Conservation (phyloP, 2,113 vertebrate species). For the Archocentrus centrarchus region DNA sequence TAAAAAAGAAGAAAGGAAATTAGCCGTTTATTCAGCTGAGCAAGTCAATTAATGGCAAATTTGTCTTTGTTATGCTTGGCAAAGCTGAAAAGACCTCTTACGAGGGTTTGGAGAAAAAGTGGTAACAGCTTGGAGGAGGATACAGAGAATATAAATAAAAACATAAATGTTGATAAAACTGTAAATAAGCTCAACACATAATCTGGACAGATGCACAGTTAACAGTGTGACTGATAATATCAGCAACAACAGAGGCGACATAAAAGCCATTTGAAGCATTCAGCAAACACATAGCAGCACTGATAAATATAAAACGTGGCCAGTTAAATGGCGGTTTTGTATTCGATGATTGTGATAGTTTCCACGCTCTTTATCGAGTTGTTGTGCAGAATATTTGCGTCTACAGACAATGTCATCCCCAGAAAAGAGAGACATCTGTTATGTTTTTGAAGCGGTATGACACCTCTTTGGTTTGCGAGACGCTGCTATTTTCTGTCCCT, state of each 20-base stretch:
- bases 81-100: slow-evolving; percentile 16
- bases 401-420: background rate
- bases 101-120: background rate
- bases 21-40: background rate
- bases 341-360: slow-evolving; percentile 3
- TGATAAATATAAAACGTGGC: slow-evolving; percentile 11
- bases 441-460: background rate
- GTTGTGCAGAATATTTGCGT: slow-evolving; percentile 4
- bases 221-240: slow-evolving; percentile 31
- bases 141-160: background rate
- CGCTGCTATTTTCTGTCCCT: background rate
- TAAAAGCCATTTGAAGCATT: slow-evolving; percentile 9
- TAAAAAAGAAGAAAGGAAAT: slow-evolving; percentile 4
- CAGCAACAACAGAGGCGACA: slow-evolving; percentile 5
- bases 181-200: background rate
- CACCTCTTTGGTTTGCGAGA: slow-evolving; percentile 13
- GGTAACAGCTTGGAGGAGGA: slow-evolving; percentile 16
- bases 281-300: slow-evolving; percentile 3
- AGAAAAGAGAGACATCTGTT: slow-evolving; percentile 24
- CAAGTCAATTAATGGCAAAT: slow-evolving; percentile 43
- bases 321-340: slow-evolving; percentile 1
- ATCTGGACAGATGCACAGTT: slow-evolving; percentile 17
- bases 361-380: background rate
- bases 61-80: slow-evolving; percentile 29
- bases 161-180: slow-evolving; percentile 9